Evolutionary conservation across 1,140 invertebrate species (phyloP).

Genomic region (Neodiprion fabricii): DNA sequence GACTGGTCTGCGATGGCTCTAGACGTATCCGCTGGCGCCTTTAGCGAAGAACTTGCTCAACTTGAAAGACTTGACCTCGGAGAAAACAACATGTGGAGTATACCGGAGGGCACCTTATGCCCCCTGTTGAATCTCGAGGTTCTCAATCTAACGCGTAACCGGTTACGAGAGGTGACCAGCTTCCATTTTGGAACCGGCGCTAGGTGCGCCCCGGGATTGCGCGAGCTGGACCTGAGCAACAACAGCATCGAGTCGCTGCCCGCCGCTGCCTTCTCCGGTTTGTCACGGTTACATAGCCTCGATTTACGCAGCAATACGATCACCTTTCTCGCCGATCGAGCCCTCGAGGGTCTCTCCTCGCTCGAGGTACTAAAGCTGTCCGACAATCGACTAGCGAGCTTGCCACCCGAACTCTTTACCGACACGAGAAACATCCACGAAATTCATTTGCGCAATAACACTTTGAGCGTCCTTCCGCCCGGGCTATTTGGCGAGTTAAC

Average conservation of each 20-base stretch:
- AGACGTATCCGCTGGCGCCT: slow-evolving; percentile 77
- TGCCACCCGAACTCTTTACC: slow-evolving; percentile 83
- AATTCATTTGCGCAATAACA: slow-evolving; percentile 85
- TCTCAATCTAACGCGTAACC: slow-evolving; percentile 82
- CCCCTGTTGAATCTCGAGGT: slow-evolving; percentile 77
- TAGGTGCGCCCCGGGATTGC: slow-evolving; percentile 74
- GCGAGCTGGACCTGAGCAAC: slow-evolving; percentile 79
- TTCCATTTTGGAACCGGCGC: slow-evolving; percentile 76
- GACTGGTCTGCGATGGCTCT: slow-evolving; percentile 87
- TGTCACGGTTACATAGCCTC: slow-evolving; percentile 67
- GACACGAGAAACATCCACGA: slow-evolving; percentile 82
- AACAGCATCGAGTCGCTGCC: slow-evolving; percentile 84
- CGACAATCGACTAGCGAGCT: slow-evolving; percentile 80
- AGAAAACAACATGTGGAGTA: slow-evolving; percentile 85
- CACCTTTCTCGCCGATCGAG: slow-evolving; percentile 79
- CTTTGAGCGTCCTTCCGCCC: slow-evolving; percentile 84
- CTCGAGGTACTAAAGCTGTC: slow-evolving; percentile 80
- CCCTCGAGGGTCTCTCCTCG: slow-evolving; percentile 79
- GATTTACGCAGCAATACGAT: slow-evolving; percentile 73
- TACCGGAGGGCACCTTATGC: slow-evolving; percentile 85
- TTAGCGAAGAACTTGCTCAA: slow-evolving; percentile 75
- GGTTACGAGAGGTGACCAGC: slow-evolving; percentile 77
- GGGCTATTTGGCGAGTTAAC: slow-evolving; percentile 83
- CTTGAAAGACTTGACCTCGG: slow-evolving; percentile 83
- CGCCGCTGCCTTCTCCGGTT: slow-evolving; percentile 76